A percentile compares a stretch with the other conserved stretches of the same genome.
phyloP scores from a whole-genome alignment of 2,113 vertebrate genomes.

The Thalassarche chlororhynchos region DNA sequence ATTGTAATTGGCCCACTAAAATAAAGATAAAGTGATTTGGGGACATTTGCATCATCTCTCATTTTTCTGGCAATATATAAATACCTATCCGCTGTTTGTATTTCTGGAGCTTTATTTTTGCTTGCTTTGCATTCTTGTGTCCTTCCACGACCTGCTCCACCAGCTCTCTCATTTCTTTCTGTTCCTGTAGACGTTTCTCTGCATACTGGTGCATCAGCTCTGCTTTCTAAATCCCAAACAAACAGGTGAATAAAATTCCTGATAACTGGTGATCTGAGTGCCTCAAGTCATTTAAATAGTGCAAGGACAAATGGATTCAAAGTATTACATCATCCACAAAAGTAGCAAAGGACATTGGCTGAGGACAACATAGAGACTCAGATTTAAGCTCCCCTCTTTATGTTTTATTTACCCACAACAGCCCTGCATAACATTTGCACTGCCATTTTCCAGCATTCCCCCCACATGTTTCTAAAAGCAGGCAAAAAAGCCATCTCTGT shows the following conservation, averaged over 20 bases:
- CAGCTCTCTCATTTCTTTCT: slow-evolving; percentile 80
- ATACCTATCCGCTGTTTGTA: slow-evolving; percentile 86
- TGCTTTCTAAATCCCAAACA: slow-evolving; percentile 73
- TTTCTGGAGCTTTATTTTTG: slow-evolving; percentile 79
- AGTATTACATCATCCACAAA: not conserved
- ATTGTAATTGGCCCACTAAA: not conserved
- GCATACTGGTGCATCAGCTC: slow-evolving; percentile 77
- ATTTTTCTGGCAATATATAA: not conserved
- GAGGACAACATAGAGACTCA: not conserved
- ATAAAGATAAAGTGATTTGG: not conserved
- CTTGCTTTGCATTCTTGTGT: slow-evolving; percentile 84
- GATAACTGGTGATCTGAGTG: not conserved
- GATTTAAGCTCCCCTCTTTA: not conserved
- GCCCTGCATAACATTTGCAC: not conserved
- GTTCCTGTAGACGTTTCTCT: slow-evolving; percentile 78
- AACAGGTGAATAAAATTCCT: not conserved
- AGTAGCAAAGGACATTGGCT: not conserved
- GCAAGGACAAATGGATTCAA: not conserved
- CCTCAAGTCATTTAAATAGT: not conserved
- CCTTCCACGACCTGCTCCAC: slow-evolving; percentile 83
- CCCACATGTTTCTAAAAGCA: not conserved
- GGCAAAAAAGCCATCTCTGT: not conserved
- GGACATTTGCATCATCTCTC: not conserved
- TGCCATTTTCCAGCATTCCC: not conserved
- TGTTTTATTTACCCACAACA: not conserved